Conservation (phyloP, 1,140 invertebrate species). For the Pogonus chalceus region DNA sequence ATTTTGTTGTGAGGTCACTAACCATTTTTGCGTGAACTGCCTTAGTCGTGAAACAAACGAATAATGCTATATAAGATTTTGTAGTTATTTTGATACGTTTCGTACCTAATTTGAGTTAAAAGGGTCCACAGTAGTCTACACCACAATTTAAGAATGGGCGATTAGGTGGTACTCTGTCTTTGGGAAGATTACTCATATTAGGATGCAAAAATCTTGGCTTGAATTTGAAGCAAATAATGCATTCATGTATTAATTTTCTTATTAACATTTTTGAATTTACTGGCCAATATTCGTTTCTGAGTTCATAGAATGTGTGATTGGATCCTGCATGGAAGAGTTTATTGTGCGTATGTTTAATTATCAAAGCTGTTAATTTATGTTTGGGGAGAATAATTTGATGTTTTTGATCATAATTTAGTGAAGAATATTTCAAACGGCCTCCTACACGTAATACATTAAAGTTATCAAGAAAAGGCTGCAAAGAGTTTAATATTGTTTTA, state of each 20-base stretch:
- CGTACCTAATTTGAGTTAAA: conserved; percentile 20
- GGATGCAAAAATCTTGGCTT: conserved; percentile 10
- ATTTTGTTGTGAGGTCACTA: conserved; percentile 18
- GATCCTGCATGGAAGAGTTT: too few species aligned
- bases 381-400: too few species aligned
- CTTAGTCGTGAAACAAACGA: conserved; percentile 29
- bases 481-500: conserved; percentile 13
- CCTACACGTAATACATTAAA: too few species aligned
- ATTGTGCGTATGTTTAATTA: too few species aligned
- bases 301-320: too few species aligned
- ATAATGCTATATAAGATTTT: conserved; percentile 31
- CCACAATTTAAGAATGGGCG: conserved; percentile 28
- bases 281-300: conserved; percentile 23
- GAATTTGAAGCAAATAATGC: conserved; percentile 15
- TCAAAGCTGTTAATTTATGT: too few species aligned
- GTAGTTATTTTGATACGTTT: conserved; percentile 9
- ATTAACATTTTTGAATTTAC: conserved; percentile 18
- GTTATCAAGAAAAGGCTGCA: too few species aligned
- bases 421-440: too few species aligned
- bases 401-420: too few species aligned
- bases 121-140: conserved; percentile 29
- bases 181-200: conserved; percentile 31
- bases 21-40: conserved; percentile 34
- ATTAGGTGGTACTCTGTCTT: conserved; percentile 16
- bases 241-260: conserved; percentile 18